Percentiles rank a stretch among this genome's conserved stretches.
Conservation (phyloP, 1,140 invertebrate genomes). For the Caenorhabditis brenneri region DNA sequence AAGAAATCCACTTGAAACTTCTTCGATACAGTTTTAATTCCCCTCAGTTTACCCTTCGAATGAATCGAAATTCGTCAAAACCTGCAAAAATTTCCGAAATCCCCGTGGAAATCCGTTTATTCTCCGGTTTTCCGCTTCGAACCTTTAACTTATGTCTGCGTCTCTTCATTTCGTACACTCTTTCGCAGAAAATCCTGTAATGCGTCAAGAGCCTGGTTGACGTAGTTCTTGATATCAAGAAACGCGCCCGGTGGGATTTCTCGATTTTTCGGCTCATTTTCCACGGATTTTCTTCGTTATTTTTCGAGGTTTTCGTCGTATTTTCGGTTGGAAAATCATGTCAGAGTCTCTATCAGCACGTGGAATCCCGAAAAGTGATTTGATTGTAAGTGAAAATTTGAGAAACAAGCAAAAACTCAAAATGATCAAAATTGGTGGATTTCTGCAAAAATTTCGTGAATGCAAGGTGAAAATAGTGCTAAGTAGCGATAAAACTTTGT, state of each 20-base stretch:
- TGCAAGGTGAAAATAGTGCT: no score
- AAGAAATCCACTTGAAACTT: not conserved
- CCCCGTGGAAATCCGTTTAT: no score
- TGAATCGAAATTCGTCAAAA: no score
- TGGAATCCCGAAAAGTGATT: conserved; percentile 10
- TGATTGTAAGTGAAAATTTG: not conserved
- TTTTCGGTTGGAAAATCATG: not conserved
- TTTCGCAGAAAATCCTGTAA: not conserved
- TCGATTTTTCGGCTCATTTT: not conserved
- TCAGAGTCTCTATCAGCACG: not conserved
- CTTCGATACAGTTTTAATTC: no score
- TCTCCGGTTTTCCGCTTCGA: not conserved
- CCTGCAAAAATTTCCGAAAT: no score
- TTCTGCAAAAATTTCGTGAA: no score
- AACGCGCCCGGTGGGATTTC: conserved; percentile 2
- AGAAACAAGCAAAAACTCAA: no score
- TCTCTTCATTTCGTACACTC: not conserved
- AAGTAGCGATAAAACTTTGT: no score
- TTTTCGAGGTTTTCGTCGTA: not conserved
- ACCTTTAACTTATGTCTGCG: not conserved
- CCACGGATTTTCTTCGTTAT: not conserved
- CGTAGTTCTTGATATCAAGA: not conserved
- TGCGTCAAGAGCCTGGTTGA: not conserved
- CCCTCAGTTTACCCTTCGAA: no score
- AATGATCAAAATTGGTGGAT: no score